Percentiles rank a stretch among this genome's conserved stretches.
These are phyloP conservation scores for Calliscelio sp. DNA, from an alignment of 2,888 invertebrate genomes.

Conservation along the genomic window DNA sequence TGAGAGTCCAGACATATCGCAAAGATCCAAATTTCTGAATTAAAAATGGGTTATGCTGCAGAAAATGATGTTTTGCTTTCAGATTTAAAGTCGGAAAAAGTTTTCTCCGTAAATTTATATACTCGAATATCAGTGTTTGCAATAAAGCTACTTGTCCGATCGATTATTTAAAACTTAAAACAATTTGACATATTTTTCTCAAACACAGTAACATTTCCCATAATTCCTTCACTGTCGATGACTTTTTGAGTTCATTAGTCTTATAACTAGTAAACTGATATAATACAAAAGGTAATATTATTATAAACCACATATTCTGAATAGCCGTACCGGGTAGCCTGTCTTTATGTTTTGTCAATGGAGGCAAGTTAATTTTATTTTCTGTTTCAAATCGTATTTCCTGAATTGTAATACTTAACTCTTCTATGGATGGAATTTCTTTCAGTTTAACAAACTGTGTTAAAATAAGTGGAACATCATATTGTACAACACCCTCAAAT, in stretches of 20 bases:
- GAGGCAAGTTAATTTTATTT: slow-evolving; percentile 19
- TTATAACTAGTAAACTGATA: slow-evolving; percentile 8
- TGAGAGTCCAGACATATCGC: slow-evolving; percentile 68
- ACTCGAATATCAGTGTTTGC: slow-evolving; percentile 50
- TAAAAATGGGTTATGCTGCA: slow-evolving; percentile 66
- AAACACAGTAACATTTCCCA: slow-evolving; percentile 48
- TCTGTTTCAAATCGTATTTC: slow-evolving; percentile 20
- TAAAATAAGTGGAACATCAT: slow-evolving; percentile 70
- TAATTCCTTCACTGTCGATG: too few species aligned
- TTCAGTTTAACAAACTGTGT: too few species aligned
- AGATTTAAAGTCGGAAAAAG: slow-evolving; percentile 52
- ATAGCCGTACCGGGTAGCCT: slow-evolving; percentile 25
- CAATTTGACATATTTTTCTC: slow-evolving; percentile 59
- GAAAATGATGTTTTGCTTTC: slow-evolving; percentile 74
- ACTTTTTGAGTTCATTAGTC: too few species aligned
- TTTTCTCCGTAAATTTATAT: slow-evolving; percentile 54
- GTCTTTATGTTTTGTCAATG: slow-evolving; percentile 10
- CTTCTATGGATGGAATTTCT: too few species aligned
- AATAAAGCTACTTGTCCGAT: slow-evolving; percentile 61
- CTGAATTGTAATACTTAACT: too few species aligned
- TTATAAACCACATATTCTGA: slow-evolving; percentile 47
- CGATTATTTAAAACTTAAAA: slow-evolving; percentile 64
- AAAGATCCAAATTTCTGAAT: slow-evolving; percentile 70
- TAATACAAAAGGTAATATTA: slow-evolving; percentile 20
- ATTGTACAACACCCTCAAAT: slow-evolving; percentile 76